Evolutionary conservation across 1,140 invertebrate species (phyloP).

Genomic region (Nymphalis io): DNA sequence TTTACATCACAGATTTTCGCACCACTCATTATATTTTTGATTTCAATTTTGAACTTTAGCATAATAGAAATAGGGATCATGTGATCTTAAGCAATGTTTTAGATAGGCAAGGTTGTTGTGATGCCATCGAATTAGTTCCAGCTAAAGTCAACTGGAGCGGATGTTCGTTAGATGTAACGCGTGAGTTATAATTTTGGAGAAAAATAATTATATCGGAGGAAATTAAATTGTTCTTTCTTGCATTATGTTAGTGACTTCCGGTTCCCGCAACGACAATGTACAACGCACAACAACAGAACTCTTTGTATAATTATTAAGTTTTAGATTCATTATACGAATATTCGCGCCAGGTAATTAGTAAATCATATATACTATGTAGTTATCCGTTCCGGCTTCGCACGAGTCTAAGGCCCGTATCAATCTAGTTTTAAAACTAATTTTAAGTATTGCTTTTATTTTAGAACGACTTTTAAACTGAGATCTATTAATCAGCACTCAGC

Average conservation of each 20-base stretch:
- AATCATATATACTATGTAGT: too few relatives aligned
- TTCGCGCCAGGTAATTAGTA: not conserved
- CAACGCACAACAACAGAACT: not conserved
- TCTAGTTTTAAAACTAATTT: too few relatives aligned
- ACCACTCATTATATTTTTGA: not conserved
- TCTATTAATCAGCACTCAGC: too few relatives aligned
- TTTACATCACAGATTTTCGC: conserved; percentile 13
- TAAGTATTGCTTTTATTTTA: too few relatives aligned
- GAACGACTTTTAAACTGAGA: too few relatives aligned
- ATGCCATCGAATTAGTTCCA: conserved; percentile 55
- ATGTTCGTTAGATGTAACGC: conserved; percentile 37
- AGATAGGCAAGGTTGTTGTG: conserved; percentile 42
- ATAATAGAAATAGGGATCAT: not conserved
- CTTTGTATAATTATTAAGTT: not conserved
- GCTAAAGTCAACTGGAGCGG: conserved; percentile 44
- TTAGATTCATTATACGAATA: not conserved
- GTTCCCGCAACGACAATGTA: not conserved
- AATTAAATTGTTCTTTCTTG: not conserved
- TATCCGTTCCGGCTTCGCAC: too few relatives aligned
- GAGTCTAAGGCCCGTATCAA: too few relatives aligned
- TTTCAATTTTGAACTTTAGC: conserved; percentile 1
- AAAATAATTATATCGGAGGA: conserved; percentile 20
- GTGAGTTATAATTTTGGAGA: conserved; percentile 27
- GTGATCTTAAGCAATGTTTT: not conserved
- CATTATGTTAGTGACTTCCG: not conserved